A percentile compares a stretch with the other conserved stretches of the same genome.
These are phyloP conservation scores for Galagoides demidoff DNA, from an alignment of 2,797 vertebrate genomes.

Conservation along the genomic window DNA sequence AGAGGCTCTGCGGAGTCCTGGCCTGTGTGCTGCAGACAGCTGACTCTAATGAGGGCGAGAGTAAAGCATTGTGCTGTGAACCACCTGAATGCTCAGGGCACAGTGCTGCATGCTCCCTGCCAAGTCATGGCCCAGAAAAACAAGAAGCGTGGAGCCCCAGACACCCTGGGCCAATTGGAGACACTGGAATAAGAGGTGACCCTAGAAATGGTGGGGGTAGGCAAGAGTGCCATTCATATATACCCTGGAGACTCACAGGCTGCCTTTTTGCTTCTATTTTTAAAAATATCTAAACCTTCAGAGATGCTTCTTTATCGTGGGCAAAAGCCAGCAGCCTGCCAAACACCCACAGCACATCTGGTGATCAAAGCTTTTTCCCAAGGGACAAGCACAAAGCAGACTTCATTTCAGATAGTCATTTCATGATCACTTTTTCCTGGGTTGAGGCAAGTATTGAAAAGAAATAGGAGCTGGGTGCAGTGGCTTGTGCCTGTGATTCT, in stretches of 20 bases:
- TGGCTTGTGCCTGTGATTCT: no score
- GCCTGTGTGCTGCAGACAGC: neutral
- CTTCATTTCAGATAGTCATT: conserved; percentile 1
- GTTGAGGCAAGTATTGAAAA: neutral
- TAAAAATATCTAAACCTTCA: conserved; percentile 4
- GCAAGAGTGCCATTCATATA: neutral
- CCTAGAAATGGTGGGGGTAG: neutral
- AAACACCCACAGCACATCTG: neutral
- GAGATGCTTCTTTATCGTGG: neutral
- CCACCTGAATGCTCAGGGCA: neutral
- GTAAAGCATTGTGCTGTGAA: neutral
- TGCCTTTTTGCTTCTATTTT: conserved; percentile 12
- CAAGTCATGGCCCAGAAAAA: neutral
- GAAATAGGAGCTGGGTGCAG: neutral
- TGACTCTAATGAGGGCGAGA: neutral
- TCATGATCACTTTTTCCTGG: conserved; percentile 29
- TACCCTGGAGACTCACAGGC: neutral
- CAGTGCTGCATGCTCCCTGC: neutral
- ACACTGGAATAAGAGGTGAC: neutral
- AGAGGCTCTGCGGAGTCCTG: neutral
- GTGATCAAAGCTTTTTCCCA: conserved; percentile 58
- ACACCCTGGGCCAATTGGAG: neutral
- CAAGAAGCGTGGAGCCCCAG: neutral
- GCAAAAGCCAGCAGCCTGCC: conserved; percentile 33
- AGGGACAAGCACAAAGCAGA: neutral